phyloP scores from a whole-genome alignment of 2,888 invertebrate species.

The Theretra japonica region DNA sequence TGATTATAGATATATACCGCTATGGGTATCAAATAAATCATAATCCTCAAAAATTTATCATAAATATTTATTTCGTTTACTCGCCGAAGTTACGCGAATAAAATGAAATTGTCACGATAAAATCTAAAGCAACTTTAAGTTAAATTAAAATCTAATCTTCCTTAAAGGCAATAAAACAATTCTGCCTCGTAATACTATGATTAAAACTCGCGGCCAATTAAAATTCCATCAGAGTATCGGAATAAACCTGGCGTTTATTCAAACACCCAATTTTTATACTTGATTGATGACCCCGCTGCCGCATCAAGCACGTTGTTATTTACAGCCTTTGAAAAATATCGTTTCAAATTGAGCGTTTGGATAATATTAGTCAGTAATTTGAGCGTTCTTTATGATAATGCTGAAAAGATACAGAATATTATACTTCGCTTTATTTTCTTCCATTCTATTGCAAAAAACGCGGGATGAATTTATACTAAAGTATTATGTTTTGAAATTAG shows the following conservation, averaged over 20 bases:
- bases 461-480: background rate
- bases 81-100: constrained; percentile 9
- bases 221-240: constrained; percentile 47
- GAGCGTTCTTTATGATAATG: background rate
- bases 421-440: background rate
- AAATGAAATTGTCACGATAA: constrained; percentile 33
- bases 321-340: constrained; percentile 42
- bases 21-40: background rate
- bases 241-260: constrained; percentile 41
- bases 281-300: constrained; percentile 55
- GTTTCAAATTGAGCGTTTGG: constrained; percentile 47
- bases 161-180: constrained; percentile 21
- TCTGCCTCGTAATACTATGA: constrained; percentile 14
- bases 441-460: background rate
- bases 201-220: constrained; percentile 42
- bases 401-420: background rate
- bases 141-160: constrained; percentile 14
- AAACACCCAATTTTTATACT: constrained; percentile 53
- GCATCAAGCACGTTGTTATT: constrained; percentile 16
- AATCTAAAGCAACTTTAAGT: constrained; percentile 16
- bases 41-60: background rate
- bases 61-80: background rate
- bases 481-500: too few relatives aligned
- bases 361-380: constrained; percentile 36
- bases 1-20: background rate